Conservation (phyloP, 2,888 invertebrate genomes). For the Stomorhina lunata region DNA sequence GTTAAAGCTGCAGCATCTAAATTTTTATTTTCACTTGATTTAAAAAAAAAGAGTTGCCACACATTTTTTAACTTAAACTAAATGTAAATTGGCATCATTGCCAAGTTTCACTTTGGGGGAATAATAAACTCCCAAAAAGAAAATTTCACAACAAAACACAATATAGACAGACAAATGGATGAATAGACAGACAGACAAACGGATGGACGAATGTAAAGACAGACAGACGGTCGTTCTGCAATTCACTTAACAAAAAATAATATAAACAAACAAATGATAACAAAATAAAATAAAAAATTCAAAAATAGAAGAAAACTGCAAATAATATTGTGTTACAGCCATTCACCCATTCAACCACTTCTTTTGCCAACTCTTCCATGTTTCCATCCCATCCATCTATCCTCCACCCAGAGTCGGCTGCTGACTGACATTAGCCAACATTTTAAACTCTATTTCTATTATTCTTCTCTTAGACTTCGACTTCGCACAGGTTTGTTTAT, state of each 20-base stretch:
- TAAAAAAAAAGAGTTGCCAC: conserved; percentile 21
- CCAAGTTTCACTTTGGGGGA: conserved; percentile 50
- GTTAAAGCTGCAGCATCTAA: not conserved
- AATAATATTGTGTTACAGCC: conserved; percentile 25
- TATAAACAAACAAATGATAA: conserved; percentile 32
- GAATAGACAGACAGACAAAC: no score
- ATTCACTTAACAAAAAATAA: conserved; percentile 30
- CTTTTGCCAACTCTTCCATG: not conserved
- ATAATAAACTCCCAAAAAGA: conserved; percentile 38
- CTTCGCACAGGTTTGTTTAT: no score
- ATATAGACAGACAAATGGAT: conserved; percentile 9
- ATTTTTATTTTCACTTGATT: conserved; percentile 1
- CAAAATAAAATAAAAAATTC: conserved; percentile 26
- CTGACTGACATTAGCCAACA: no score
- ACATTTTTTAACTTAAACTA: not conserved
- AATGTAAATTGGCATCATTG: conserved; percentile 33
- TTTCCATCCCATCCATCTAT: no score
- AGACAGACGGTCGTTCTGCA: no score
- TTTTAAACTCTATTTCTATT: no score
- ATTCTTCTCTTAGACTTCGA: no score
- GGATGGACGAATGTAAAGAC: no score
- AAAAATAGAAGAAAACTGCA: conserved; percentile 54
- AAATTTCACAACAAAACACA: not conserved
- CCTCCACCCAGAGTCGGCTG: no score
- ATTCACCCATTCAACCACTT: no score